phyloP scores from a whole-genome alignment of 2,797 vertebrate species.

The Hydrocynus forskahlii region DNA sequence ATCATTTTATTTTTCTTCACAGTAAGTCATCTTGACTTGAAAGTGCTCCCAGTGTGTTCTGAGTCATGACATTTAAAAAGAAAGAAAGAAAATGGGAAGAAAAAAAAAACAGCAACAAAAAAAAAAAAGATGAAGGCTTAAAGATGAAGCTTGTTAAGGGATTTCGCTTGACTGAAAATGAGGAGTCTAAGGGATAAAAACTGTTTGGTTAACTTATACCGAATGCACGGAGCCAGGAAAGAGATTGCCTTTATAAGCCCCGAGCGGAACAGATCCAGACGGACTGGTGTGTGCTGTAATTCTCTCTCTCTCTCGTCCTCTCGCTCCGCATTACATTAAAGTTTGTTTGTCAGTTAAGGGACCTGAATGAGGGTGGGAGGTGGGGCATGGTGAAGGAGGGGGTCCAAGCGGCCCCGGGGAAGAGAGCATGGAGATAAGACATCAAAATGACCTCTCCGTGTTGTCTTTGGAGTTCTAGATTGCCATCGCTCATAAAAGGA shows the following conservation, averaged over 20 bases:
- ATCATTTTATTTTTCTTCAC: slow-evolving; percentile 57
- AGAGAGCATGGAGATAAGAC: slow-evolving; percentile 61
- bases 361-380: slow-evolving; percentile 63
- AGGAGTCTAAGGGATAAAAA: slow-evolving; percentile 64
- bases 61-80: slow-evolving; percentile 75
- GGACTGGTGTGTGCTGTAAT: slow-evolving; percentile 64
- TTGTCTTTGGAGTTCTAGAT: slow-evolving; percentile 33
- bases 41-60: slow-evolving; percentile 78
- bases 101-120: background rate
- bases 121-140: slow-evolving; percentile 78
- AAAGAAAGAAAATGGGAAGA: slow-evolving; percentile 11
- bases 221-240: slow-evolving; percentile 55
- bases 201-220: slow-evolving; percentile 74
- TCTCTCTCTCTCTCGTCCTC: slow-evolving; percentile 65
- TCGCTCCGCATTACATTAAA: slow-evolving; percentile 62
- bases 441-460: slow-evolving; percentile 52
- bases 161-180: slow-evolving; percentile 72
- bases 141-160: slow-evolving; percentile 82
- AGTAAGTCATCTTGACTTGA: slow-evolving; percentile 78
- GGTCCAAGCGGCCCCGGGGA: slow-evolving; percentile 46
- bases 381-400: slow-evolving; percentile 45
- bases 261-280: slow-evolving; percentile 73
- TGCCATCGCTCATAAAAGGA: slow-evolving; percentile 45
- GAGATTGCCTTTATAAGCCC: slow-evolving; percentile 62
- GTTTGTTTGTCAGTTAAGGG: slow-evolving; percentile 72